Percentiles rank a stretch among this genome's conserved stretches.
These are phyloP conservation scores for Phylloscopus trochiloides DNA, from an alignment of 2,113 vertebrate genomes.

Conservation along the genomic window DNA sequence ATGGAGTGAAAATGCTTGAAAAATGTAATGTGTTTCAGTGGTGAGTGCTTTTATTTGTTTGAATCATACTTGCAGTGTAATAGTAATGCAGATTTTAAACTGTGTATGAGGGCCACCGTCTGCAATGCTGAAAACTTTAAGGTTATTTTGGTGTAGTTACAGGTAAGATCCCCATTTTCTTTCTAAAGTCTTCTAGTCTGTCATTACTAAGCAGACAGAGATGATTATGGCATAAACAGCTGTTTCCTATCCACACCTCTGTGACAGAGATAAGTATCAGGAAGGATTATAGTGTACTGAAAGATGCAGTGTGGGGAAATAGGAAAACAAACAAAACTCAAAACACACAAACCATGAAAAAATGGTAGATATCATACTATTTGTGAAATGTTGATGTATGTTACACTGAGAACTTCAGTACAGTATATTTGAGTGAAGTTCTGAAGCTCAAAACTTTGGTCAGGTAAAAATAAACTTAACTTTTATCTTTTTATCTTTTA, in stretches of 20 bases:
- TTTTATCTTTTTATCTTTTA: not conserved
- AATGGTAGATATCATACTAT: not conserved
- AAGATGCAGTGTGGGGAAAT: not conserved
- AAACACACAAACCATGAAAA: not conserved
- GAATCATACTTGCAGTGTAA: not conserved
- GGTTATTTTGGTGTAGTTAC: not conserved
- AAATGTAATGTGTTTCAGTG: slow-evolving; percentile 98
- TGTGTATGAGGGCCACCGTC: not conserved
- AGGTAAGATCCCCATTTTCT: not conserved
- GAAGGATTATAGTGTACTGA: not conserved
- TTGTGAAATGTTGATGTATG: not conserved
- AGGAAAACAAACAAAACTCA: not conserved
- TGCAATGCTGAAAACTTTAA: not conserved
- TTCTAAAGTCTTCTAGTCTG: not conserved
- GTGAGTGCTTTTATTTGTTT: slow-evolving; percentile 71
- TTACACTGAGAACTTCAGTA: not conserved
- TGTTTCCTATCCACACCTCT: not conserved
- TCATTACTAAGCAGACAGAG: not conserved
- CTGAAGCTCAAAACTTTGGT: not conserved
- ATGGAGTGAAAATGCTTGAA: slow-evolving; percentile 96
- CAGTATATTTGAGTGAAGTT: not conserved
- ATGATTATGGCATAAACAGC: not conserved
- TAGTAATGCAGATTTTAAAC: not conserved
- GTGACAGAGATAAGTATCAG: not conserved
- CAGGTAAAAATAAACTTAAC: not conserved